Conservation (phyloP, 2,888 invertebrate species). For the Noctua janthina region DNA sequence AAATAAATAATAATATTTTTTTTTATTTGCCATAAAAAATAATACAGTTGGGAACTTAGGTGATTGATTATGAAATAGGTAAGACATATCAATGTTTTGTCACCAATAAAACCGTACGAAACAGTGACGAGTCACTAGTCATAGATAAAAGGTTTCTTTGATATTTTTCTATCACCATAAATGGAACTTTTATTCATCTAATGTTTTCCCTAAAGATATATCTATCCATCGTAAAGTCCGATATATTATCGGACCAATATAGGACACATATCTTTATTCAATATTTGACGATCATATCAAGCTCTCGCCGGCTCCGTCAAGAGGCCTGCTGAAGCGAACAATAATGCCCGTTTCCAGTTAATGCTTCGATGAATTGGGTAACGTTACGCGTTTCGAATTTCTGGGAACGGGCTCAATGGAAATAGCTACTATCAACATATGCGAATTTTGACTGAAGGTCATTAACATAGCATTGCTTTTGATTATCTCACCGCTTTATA, state of each 20-base stretch:
- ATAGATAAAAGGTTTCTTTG: slow-evolving; percentile 13
- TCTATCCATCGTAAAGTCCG: slow-evolving; percentile 15
- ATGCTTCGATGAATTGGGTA: slow-evolving; percentile 80
- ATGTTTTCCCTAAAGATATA: slow-evolving; percentile 30
- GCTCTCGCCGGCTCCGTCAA: slow-evolving; percentile 71
- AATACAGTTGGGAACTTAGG: too few species aligned
- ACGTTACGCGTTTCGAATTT: slow-evolving; percentile 74
- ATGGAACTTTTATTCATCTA: slow-evolving; percentile 15
- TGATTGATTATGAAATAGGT: too few species aligned
- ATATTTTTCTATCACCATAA: slow-evolving; percentile 6
- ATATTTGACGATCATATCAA: slow-evolving; percentile 81
- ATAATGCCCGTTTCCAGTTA: slow-evolving; percentile 83
- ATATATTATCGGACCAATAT: slow-evolving; percentile 9
- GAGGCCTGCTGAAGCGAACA: slow-evolving; percentile 79
- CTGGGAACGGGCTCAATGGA: slow-evolving; percentile 76
- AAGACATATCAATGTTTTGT: background rate
- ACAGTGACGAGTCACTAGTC: background rate
- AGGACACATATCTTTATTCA: slow-evolving; percentile 72
- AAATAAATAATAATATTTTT: too few species aligned
- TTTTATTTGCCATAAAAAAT: too few species aligned
- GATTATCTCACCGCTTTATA: background rate
- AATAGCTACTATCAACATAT: slow-evolving; percentile 71
- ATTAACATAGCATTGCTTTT: slow-evolving; percentile 34
- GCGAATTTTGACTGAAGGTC: slow-evolving; percentile 57
- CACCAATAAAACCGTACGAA: background rate